A percentile compares a stretch with the other conserved stretches of the same genome.
phyloP scores from a whole-genome alignment of 2,113 vertebrate genomes.

The Aptenodytes forsteri region DNA sequence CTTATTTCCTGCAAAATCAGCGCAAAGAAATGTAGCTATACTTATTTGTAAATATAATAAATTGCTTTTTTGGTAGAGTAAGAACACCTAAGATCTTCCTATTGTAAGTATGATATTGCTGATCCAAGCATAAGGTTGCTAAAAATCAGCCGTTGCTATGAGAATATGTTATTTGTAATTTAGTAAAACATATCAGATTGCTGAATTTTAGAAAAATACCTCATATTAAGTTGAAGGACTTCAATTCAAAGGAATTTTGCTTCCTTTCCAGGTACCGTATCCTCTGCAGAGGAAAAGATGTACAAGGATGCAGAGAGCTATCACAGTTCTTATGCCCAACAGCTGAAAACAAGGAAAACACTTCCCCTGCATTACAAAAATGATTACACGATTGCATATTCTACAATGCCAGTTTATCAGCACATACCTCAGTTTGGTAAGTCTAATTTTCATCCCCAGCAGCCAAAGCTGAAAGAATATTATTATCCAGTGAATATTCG shows the following conservation, averaged over 20 bases:
- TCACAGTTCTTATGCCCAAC: not conserved
- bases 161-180: not conserved
- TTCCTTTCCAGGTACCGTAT: not conserved
- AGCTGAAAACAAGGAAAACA: constrained; percentile 19
- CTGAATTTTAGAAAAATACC: not conserved
- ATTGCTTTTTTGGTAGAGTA: not conserved
- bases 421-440: not conserved
- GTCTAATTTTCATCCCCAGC: not conserved
- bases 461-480: not conserved
- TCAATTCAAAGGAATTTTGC: not conserved
- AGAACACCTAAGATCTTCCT: not conserved
- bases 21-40: not conserved
- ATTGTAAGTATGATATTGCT: not conserved
- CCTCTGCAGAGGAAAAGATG: not conserved
- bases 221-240: not conserved
- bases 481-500: not conserved
- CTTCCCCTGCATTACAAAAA: constrained; percentile 13
- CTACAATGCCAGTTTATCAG: constrained; percentile 17
- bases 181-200: not conserved
- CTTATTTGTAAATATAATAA: not conserved
- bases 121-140: not conserved
- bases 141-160: not conserved
- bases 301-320: not conserved
- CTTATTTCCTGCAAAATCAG: not conserved
- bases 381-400: not conserved